Base-by-base conservation (phyloP, 1,140 invertebrate species). In the Stenopsyche tienmushanensis region DNA sequence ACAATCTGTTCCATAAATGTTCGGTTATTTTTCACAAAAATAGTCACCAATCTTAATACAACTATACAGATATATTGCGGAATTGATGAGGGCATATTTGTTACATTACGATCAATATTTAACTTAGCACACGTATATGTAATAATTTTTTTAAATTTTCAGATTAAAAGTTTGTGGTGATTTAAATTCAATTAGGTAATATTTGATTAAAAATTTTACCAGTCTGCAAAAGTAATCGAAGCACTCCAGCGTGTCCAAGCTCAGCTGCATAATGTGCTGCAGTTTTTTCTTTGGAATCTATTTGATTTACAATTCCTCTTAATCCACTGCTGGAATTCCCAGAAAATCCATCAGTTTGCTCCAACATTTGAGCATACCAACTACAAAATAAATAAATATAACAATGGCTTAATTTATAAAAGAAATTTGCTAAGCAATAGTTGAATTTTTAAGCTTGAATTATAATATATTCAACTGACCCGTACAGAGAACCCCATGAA, bases 331-430 rank as follows among this genome's bases (percentile, higher is more conserved):
- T 26, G 7, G 45, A 50, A 52, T 20, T 62, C 25, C 26, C 65
- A 17, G 64, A 10, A 2, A 70, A 53, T 17, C 65, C 68, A 39
- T 70, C 68, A 1, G 64, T 70, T 59, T 70, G 64, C 41, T 70
- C 68, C 10, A 70, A 45, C 65, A 70, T 70, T 57, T 70, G 68
- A 24, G 68, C 68, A 49, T 70, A 70, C 64, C 65, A 70, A 18
- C 68, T 70, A 25, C 18, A 60, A 60, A 65, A 49, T 24, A 2
- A 25, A 18, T 59, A 18, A 21, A 52, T 7, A 52, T 52, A 52
- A 52, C 13, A 50, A 20, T 20, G 9, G 20, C 7, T 17, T 34
- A 3, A 8, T 21, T 10, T 3, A 21, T 24, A 2, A 3, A 53
- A 53, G 10, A n/a, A n/a, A n/a, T n/a, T n/a, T n/a, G n/a, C n/a